phyloP scores from a whole-genome alignment of 2,888 invertebrate genomes.

The Alloscopus bannaensis region DNA sequence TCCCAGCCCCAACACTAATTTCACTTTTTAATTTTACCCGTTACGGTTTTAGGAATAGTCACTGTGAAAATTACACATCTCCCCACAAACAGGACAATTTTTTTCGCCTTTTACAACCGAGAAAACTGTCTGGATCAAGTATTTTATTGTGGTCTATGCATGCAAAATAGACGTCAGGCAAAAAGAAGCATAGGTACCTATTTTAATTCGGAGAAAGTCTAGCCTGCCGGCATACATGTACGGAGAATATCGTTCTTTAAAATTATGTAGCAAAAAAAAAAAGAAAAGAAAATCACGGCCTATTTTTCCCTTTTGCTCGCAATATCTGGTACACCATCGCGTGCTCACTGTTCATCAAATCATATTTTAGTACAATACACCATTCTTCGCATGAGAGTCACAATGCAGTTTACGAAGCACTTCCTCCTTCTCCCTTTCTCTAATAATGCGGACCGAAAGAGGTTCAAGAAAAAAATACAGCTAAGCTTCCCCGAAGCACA shows the following conservation, averaged over 20 bases:
- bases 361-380: slow-evolving; percentile 52
- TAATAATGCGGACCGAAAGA: background rate
- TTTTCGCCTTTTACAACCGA: too few species aligned
- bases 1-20: too few species aligned
- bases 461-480: background rate
- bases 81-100: too few species aligned
- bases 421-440: background rate
- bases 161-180: too few species aligned
- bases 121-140: too few species aligned
- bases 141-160: too few species aligned
- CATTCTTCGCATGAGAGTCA: slow-evolving; percentile 15
- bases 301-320: slow-evolving; percentile 49
- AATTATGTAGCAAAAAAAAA: background rate
- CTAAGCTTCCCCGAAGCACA: too few species aligned
- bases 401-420: slow-evolving; percentile 16
- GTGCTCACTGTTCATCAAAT: slow-evolving; percentile 69
- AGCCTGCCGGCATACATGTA: background rate
- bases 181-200: too few species aligned
- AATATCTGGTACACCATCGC: slow-evolving; percentile 58
- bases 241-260: background rate
- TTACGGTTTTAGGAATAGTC: too few species aligned
- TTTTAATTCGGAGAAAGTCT: too few species aligned
- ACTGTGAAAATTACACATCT: too few species aligned
- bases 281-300: slow-evolving; percentile 30
- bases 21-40: too few species aligned